These are phyloP conservation scores for Macaria liturata DNA, from an alignment of 2,888 invertebrate genomes.

Conservation along the genomic window DNA sequence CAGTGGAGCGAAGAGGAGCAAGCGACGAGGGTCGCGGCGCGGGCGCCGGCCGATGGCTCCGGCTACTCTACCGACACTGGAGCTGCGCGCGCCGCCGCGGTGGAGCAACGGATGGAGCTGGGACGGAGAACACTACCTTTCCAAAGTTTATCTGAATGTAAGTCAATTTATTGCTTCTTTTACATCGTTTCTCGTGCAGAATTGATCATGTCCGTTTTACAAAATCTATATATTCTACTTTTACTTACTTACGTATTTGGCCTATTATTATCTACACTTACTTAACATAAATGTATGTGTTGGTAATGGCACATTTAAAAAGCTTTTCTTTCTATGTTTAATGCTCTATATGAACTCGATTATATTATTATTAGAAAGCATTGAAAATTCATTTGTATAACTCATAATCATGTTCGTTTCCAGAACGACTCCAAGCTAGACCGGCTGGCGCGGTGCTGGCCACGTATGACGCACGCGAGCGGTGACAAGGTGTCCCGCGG, in stretches of 20 bases:
- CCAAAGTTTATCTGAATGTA: constrained; percentile 94
- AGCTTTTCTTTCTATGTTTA: too few relatives aligned
- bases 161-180: constrained; percentile 70
- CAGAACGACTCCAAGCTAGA: constrained; percentile 72
- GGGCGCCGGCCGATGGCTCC: constrained; percentile 29
- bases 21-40: constrained; percentile 46
- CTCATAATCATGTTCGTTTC: too few relatives aligned
- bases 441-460: constrained; percentile 92
- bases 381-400: too few relatives aligned
- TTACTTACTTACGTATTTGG: too few relatives aligned
- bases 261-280: too few relatives aligned
- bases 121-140: constrained; percentile 92
- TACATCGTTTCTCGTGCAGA: too few relatives aligned
- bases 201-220: too few relatives aligned
- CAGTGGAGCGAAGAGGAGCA: constrained; percentile 34
- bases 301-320: too few relatives aligned
- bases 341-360: too few relatives aligned
- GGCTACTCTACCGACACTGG: constrained; percentile 43
- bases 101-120: constrained; percentile 98
- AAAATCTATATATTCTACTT: too few relatives aligned
- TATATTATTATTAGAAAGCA: too few relatives aligned
- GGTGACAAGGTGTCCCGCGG: constrained; percentile 93
- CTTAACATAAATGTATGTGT: too few relatives aligned
- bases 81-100: constrained; percentile 60
- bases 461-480: constrained; percentile 94